phyloP scores from a whole-genome alignment of 2,888 invertebrate species.

The Diaprepes abbreviatus region DNA sequence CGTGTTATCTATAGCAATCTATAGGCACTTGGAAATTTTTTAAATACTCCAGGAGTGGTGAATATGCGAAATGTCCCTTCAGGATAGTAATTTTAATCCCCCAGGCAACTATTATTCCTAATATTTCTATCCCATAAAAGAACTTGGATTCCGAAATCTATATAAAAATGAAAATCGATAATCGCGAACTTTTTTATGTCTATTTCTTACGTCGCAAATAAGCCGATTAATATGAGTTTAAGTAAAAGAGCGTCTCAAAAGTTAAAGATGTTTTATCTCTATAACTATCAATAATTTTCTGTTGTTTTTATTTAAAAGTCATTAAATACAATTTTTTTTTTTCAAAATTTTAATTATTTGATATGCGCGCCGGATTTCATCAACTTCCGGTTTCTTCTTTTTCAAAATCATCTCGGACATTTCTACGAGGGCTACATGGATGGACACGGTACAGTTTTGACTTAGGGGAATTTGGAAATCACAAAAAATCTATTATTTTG shows the following conservation, averaged over 20 bases:
- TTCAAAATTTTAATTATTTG: slow-evolving; percentile 2
- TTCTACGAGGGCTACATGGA: background rate
- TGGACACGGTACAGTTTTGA: too few species aligned
- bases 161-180: slow-evolving; percentile 78
- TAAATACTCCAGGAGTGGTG: too few species aligned
- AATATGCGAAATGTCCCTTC: slow-evolving; percentile 68
- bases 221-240: slow-evolving; percentile 88
- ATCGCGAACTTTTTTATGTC: slow-evolving; percentile 87
- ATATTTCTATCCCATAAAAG: slow-evolving; percentile 83
- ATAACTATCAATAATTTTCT: slow-evolving; percentile 45
- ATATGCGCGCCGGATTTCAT: slow-evolving; percentile 17
- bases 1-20: too few species aligned
- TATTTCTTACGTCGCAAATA: slow-evolving; percentile 87
- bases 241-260: slow-evolving; percentile 86
- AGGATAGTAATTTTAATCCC: slow-evolving; percentile 89
- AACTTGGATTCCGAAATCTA: slow-evolving; percentile 84
- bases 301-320: too few species aligned
- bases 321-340: background rate
- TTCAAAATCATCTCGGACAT: background rate
- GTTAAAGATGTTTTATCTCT: slow-evolving; percentile 81
- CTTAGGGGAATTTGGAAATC: too few species aligned
- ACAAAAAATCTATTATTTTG: too few species aligned
- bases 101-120: slow-evolving; percentile 87
- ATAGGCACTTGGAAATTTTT: too few species aligned
- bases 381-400: background rate